Base-by-base conservation (phyloP, 2,888 invertebrate genomes). In the Macropis europaea region DNA sequence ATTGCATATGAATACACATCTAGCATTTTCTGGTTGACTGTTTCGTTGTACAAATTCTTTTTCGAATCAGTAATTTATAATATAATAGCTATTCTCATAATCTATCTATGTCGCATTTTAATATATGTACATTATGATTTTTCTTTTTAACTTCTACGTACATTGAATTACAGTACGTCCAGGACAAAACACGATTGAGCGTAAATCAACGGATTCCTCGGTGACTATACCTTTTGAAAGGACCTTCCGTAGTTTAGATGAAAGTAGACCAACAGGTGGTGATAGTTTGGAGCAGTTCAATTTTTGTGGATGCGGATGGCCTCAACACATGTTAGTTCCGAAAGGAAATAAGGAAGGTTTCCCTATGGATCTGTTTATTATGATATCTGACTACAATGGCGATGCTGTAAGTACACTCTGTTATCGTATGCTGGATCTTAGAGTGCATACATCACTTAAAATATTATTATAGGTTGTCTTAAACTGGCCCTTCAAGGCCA, bases 291-390 rank as follows among this genome's bases (percentile, higher is more conserved):
- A 90, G 6, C 91, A 92, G 77, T 95, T 95, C 90, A 94, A 95
- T 90, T 95, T 95, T 92, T 97, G 97, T 90, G 96, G 96, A 69
- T 97, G 97, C 84, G 96, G 96, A 53, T 96, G 96, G 96, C 96
- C 96, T 0, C 94, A 95, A 70, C 96, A 96, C 89, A 92, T 96
- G 93, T 91, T 96, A 4, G 79, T 95, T 32, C 95, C 96, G 0
- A 95, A 93, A 89, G 96, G 96, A 2, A 93, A 89, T 3, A 84
- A 91, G 0, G 91, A 92, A 64, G 96, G 96, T 0, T 93, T 92
- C 89, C 90, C 91, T 0, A 93, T 94, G 84, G 93, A 95, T 77
- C 90, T 96, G 38, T 96, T 95, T 88, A 94, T 93, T 40, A 96
- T 96, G 95, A 91, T 96, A 66, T 94, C 96, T 61, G 93, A 96